Percentiles rank a stretch among this genome's conserved stretches.
These are phyloP conservation scores for Oppia nitens DNA, from an alignment of 1,140 invertebrate species.

Conservation along the genomic window DNA sequence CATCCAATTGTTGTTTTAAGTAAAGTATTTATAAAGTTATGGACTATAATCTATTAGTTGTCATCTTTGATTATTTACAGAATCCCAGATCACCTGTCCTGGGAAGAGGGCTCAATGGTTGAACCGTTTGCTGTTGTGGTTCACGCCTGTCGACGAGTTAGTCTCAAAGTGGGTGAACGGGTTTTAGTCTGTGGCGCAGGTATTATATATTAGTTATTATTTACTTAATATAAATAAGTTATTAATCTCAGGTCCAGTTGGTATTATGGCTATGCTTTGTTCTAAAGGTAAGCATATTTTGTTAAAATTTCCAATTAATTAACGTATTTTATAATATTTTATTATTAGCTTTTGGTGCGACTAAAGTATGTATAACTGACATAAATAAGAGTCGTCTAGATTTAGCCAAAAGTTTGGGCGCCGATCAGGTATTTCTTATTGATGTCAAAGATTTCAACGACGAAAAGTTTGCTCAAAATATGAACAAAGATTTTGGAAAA, in stretches of 20 bases:
- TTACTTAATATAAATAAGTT: too few relatives aligned
- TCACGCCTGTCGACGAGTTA: slow-evolving; percentile 65
- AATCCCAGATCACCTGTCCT: slow-evolving; percentile 32
- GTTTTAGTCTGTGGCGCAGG: slow-evolving; percentile 76
- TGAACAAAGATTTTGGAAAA: slow-evolving; percentile 43
- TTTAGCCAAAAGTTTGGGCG: slow-evolving; percentile 63
- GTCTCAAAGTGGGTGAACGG: slow-evolving; percentile 46
- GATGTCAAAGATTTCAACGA: slow-evolving; percentile 20
- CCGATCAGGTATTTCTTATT: slow-evolving; percentile 49
- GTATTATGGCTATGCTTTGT: slow-evolving; percentile 59
- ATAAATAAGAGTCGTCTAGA: slow-evolving; percentile 39
- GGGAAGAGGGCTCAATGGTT: slow-evolving; percentile 33
- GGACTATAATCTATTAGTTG: neutral
- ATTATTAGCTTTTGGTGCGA: slow-evolving; percentile 78
- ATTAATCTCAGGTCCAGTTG: slow-evolving; percentile 82
- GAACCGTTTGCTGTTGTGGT: slow-evolving; percentile 41
- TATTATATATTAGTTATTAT: too few relatives aligned
- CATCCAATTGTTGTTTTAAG: slow-evolving; percentile 87
- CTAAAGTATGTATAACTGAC: slow-evolving; percentile 37
- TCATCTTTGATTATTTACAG: slow-evolving; percentile 20
- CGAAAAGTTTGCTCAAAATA: slow-evolving; percentile 40
- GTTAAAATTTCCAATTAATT: too few relatives aligned
- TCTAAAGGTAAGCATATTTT: too few relatives aligned
- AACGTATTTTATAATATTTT: too few relatives aligned
- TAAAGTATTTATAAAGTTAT: slow-evolving; percentile 26